Conservation (phyloP, 2,113 vertebrate genomes). For the Triplophysa dalaica region DNA sequence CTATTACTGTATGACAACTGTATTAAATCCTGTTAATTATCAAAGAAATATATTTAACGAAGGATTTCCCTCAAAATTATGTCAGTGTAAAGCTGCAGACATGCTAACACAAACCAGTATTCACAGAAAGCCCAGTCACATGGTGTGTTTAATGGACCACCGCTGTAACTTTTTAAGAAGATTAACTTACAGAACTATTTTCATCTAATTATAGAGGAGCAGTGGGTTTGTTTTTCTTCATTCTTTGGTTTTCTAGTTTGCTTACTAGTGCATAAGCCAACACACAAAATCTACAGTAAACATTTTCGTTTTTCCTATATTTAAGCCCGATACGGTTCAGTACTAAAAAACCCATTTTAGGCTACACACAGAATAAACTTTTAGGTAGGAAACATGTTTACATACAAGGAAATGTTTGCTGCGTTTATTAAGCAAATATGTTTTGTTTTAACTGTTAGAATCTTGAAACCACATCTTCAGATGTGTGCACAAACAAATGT, state of each 20-base stretch:
- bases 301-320: neutral
- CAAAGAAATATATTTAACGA: neutral
- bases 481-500: neutral
- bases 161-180: conserved; percentile 66
- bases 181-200: conserved; percentile 69
- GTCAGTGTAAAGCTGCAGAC: neutral
- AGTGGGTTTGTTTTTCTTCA: conserved; percentile 42
- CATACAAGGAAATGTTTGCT: neutral
- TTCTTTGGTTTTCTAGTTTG: conserved; percentile 3
- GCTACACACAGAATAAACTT: neutral
- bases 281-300: neutral
- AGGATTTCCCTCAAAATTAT: neutral
- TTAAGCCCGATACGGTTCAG: neutral
- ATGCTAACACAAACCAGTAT: conserved; percentile 35
- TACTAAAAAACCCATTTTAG: too few relatives aligned
- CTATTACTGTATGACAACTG: neutral
- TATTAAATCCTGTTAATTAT: neutral
- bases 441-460: neutral
- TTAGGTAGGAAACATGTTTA: neutral
- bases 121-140: conserved; percentile 59
- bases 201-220: conserved; percentile 67
- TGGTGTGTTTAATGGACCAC: conserved; percentile 44
- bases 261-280: neutral
- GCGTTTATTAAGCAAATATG: neutral
- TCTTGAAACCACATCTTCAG: neutral